These are phyloP conservation scores for Cosmia trapezina DNA, from an alignment of 2,888 invertebrate species.

Conservation along the genomic window DNA sequence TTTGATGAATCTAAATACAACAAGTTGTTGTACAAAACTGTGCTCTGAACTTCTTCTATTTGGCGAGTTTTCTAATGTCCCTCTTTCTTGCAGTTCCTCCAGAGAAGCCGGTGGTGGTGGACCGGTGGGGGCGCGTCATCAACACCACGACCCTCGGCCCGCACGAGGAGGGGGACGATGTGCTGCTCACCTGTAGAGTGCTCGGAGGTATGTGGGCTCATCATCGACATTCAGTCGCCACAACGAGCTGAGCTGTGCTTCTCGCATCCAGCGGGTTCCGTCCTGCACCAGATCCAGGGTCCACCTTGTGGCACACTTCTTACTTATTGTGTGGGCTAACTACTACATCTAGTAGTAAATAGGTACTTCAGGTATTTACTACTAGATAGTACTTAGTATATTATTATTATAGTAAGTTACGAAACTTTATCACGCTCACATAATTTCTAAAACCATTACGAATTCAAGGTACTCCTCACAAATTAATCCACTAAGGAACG, in stretches of 20 bases:
- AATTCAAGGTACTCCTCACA: slow-evolving; percentile 39
- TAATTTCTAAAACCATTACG: slow-evolving; percentile 26
- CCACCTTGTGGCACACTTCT: background rate
- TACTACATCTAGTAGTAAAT: background rate
- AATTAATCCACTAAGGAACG: slow-evolving; percentile 51
- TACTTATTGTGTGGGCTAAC: background rate
- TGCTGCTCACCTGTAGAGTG: slow-evolving; percentile 95
- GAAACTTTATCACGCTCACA: slow-evolving; percentile 16
- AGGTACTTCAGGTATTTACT: too few relatives aligned
- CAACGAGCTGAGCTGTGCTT: too few relatives aligned
- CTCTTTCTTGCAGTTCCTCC: slow-evolving; percentile 93
- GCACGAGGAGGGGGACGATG: slow-evolving; percentile 96
- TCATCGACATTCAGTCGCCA: background rate
- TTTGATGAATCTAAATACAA: too few relatives aligned
- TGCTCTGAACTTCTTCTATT: too few relatives aligned
- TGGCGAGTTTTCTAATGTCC: background rate
- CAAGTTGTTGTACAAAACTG: too few relatives aligned
- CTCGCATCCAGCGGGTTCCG: too few relatives aligned
- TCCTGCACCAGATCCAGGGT: background rate
- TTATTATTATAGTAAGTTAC: too few relatives aligned
- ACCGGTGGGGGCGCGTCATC: slow-evolving; percentile 95
- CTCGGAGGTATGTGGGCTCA: slow-evolving; percentile 91
- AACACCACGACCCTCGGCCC: slow-evolving; percentile 95
- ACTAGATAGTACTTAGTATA: too few relatives aligned
- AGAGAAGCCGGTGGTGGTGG: slow-evolving; percentile 95